Evolutionary conservation across 2,888 invertebrate genomes (phyloP).

Genomic region (Drosophila stalkeri): DNA sequence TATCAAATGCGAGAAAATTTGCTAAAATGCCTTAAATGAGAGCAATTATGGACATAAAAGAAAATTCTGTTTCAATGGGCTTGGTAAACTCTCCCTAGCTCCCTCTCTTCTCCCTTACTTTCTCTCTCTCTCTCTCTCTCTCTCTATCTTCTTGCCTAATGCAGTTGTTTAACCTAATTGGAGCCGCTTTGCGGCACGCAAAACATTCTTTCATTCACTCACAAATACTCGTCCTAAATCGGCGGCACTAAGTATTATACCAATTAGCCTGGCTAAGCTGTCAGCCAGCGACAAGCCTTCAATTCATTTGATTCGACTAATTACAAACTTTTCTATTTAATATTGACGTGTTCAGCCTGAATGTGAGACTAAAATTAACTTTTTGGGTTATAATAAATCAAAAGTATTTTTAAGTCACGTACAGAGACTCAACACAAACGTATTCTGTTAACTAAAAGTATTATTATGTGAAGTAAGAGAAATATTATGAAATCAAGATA

Average conservation of each 20-base stretch:
- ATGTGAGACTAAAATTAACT: neutral
- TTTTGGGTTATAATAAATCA: neutral
- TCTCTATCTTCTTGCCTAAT: conserved; percentile 6
- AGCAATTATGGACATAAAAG: conserved; percentile 50
- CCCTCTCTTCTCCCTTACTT: conserved; percentile 2
- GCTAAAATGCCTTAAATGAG: conserved; percentile 13
- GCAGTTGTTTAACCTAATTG: conserved; percentile 45
- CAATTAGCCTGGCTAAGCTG: conserved; percentile 59
- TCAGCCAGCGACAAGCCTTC: conserved; percentile 6
- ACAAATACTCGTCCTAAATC: neutral
- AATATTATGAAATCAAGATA: too few species aligned
- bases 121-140: conserved; percentile 8
- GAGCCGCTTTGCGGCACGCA: conserved; percentile 56
- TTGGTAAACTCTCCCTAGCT: conserved; percentile 4
- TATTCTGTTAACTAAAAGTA: too few species aligned
- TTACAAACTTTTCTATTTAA: conserved; percentile 7
- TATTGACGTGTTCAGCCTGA: neutral
- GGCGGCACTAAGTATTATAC: conserved; percentile 37
- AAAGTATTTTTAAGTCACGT: neutral
- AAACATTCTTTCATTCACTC: conserved; percentile 44
- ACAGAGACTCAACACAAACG: neutral
- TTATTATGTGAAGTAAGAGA: too few species aligned
- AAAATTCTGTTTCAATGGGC: conserved; percentile 26
- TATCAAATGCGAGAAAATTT: conserved; percentile 23
- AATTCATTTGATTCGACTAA: conserved; percentile 28